Evolutionary conservation across 2,113 vertebrate genomes (phyloP), one percentile per base, ranked within the genome.

Genomic region (Sphyrna mokarran): DNA sequence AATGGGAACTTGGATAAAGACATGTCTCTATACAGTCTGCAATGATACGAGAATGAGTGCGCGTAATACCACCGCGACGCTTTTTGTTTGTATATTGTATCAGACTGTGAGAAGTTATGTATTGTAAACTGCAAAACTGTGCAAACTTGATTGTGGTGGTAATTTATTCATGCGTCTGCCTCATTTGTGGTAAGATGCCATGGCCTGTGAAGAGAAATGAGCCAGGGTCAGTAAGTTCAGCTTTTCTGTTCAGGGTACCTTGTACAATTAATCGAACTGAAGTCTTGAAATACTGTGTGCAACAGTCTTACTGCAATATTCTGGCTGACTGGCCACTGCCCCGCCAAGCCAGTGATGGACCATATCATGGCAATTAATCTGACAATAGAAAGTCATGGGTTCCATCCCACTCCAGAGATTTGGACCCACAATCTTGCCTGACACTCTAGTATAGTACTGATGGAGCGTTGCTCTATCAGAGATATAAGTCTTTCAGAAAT

Each of bases 41-140:
- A 37, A 93, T 89, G 61, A 93, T 16, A 22, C 16, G 16, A 61
- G 89, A 93, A 63, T 22, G 16, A 29, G 89, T n/a, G 16, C 22
- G 89, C 8, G 33, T 93, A 66, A 66, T 66, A 18, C 61, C 89
- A n/a, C 29, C 58, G 68, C 63, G 63, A 93, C 16, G 89, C 14
- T 66, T 66, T 91, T 93, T 93, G 89, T 93, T 93, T 93, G 89
- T 93, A 63, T 93, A 93, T 33, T 93, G 14, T 66, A 93, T 66
- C 61, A 37, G 58, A 66, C 33, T 93, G 89, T 37, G 89, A 18
- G 58, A 2, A 93, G 48, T 6, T 93, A 61, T 66, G 58, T 93
- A 93, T 66, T 93, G 89, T 93, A 93, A 93, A 66, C 89, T 93
- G 89, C 63, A 93, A 93, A 93, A 66, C 33, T 93, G 16, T 93